Percentiles rank a stretch among this genome's conserved stretches.
phyloP scores from a whole-genome alignment of 2,888 invertebrate genomes.

The Tinea semifulvella region DNA sequence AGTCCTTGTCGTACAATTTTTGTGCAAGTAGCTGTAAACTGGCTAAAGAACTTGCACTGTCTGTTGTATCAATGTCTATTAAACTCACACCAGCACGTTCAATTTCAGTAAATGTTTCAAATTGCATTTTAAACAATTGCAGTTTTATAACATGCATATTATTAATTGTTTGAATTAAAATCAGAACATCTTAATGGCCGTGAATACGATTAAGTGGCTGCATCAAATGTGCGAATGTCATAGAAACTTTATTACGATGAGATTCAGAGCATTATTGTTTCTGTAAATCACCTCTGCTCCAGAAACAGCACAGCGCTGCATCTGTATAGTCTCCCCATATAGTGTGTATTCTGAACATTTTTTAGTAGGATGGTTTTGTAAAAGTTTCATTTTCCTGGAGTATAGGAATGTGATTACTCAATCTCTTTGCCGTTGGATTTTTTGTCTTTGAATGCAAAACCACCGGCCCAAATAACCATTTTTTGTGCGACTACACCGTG shows the following conservation, averaged over 20 bases:
- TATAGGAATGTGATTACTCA: slow-evolving; percentile 45
- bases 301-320: slow-evolving; percentile 93
- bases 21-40: slow-evolving; percentile 85
- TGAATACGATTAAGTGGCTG: slow-evolving; percentile 91
- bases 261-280: slow-evolving; percentile 93
- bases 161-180: too few species aligned
- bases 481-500: slow-evolving; percentile 63
- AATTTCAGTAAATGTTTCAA: slow-evolving; percentile 93
- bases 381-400: slow-evolving; percentile 79
- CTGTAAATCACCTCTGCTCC: slow-evolving; percentile 89
- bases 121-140: slow-evolving; percentile 91
- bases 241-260: slow-evolving; percentile 91
- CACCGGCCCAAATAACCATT: slow-evolving; percentile 72
- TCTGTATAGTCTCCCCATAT: slow-evolving; percentile 90
- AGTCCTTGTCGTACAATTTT: slow-evolving; percentile 83
- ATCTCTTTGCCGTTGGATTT: slow-evolving; percentile 61
- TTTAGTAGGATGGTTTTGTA: slow-evolving; percentile 90
- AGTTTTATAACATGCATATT: slow-evolving; percentile 96
- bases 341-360: slow-evolving; percentile 94
- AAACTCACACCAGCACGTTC: slow-evolving; percentile 89
- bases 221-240: slow-evolving; percentile 87
- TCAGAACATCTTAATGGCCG: slow-evolving; percentile 95
- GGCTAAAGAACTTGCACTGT: slow-evolving; percentile 93
- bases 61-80: slow-evolving; percentile 95
- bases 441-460: slow-evolving; percentile 67